These are phyloP conservation scores for Apeltes quadracus DNA, from an alignment of 2,113 vertebrate species.

Conservation along the genomic window DNA sequence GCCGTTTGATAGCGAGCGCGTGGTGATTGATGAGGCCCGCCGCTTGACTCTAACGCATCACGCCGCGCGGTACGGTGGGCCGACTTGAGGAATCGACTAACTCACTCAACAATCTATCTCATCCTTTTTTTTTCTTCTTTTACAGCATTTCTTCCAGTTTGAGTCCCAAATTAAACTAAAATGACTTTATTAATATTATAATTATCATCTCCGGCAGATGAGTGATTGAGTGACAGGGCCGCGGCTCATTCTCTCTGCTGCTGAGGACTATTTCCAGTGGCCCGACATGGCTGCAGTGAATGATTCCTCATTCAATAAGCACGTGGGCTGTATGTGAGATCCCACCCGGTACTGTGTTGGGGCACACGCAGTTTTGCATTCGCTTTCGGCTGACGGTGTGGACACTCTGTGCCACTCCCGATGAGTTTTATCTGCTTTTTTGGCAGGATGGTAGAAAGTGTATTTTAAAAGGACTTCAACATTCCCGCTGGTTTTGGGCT, in stretches of 20 bases:
- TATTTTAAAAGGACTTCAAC: too few relatives aligned
- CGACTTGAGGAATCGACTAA: conserved; percentile 48
- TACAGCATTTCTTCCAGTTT: neutral
- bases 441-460: too few relatives aligned
- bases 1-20: conserved; percentile 72
- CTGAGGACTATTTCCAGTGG: neutral
- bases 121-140: neutral
- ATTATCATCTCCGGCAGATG: neutral
- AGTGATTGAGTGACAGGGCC: neutral
- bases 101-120: neutral
- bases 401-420: too few relatives aligned
- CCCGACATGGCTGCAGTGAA: neutral
- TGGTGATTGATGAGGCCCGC: conserved; percentile 77
- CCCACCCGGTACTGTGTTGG: too few relatives aligned
- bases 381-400: too few relatives aligned
- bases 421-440: too few relatives aligned
- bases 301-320: too few relatives aligned
- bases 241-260: neutral
- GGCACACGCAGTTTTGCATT: too few relatives aligned
- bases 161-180: neutral
- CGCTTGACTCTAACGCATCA: conserved; percentile 54
- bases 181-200: neutral
- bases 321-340: too few relatives aligned
- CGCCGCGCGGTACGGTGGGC: conserved; percentile 20
- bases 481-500: too few relatives aligned